Conservation (phyloP, 1,140 invertebrate species). For the Listronotus oregonensis region DNA sequence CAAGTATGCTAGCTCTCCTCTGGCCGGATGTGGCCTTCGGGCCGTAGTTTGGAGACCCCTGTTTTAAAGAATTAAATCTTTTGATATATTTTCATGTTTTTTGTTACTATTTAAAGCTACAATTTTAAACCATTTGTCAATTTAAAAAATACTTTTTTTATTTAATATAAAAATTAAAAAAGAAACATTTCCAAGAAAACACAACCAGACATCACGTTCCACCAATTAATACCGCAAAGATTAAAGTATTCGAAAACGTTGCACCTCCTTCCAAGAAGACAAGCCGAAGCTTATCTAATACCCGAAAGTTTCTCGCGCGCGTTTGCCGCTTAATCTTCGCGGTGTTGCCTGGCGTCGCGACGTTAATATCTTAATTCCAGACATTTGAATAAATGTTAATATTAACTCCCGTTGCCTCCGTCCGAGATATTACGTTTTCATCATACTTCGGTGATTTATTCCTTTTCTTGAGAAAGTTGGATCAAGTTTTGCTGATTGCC, state of each 20-base stretch:
- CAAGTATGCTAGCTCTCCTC: too few species aligned
- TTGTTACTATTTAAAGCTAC: too few species aligned
- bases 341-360: slow-evolving; percentile 32
- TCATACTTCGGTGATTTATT: slow-evolving; percentile 41
- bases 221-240: slow-evolving; percentile 30
- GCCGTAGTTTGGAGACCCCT: too few species aligned
- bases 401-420: slow-evolving; percentile 37
- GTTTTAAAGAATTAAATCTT: too few species aligned
- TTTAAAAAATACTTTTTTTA: too few species aligned
- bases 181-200: too few species aligned
- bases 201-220: slow-evolving; percentile 20
- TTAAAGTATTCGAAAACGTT: slow-evolving; percentile 28
- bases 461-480: slow-evolving; percentile 34
- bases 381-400: slow-evolving; percentile 51
- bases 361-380: slow-evolving; percentile 49
- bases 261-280: slow-evolving; percentile 42
- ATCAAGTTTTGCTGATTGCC: slow-evolving; percentile 34
- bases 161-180: too few species aligned
- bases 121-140: too few species aligned
- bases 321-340: slow-evolving; percentile 44
- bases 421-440: slow-evolving; percentile 39
- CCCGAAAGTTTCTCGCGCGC: slow-evolving; percentile 34
- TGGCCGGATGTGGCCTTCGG: too few species aligned
- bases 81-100: too few species aligned
- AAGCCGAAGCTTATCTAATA: slow-evolving; percentile 47